Conservation (phyloP, 2,113 vertebrate species). For the Nothocercus julius region DNA sequence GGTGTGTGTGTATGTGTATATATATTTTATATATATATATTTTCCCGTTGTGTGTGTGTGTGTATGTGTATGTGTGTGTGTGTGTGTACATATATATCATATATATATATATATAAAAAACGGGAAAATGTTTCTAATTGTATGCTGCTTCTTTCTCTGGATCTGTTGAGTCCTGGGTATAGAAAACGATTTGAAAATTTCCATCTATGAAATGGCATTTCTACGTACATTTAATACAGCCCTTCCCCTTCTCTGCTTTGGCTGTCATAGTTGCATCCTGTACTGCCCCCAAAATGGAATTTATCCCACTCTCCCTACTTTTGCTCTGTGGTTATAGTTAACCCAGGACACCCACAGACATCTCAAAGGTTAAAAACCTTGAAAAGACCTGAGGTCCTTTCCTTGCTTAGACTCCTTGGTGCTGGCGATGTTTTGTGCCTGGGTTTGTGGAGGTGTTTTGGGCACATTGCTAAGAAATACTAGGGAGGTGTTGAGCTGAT, state of each 20-base stretch:
- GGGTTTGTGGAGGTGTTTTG: neutral
- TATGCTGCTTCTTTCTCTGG: neutral
- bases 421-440: neutral
- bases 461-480: neutral
- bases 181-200: neutral
- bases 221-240: neutral
- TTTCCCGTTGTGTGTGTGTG: too few species aligned
- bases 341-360: neutral
- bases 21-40: too few species aligned
- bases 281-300: neutral
- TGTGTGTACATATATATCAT: too few species aligned
- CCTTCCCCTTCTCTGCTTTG: neutral
- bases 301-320: neutral
- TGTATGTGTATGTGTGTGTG: too few species aligned
- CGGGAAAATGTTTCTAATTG: neutral
- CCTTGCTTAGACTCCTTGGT: neutral
- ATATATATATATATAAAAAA: too few species aligned
- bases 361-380: too few species aligned
- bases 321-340: neutral
- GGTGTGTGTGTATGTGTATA: neutral
- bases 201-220: neutral
- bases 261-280: neutral
- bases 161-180: neutral
- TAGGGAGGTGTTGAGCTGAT: neutral
- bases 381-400: neutral